Evolutionary conservation across 2,113 vertebrate species (phyloP).

Genomic region (Chaetura pelagica): DNA sequence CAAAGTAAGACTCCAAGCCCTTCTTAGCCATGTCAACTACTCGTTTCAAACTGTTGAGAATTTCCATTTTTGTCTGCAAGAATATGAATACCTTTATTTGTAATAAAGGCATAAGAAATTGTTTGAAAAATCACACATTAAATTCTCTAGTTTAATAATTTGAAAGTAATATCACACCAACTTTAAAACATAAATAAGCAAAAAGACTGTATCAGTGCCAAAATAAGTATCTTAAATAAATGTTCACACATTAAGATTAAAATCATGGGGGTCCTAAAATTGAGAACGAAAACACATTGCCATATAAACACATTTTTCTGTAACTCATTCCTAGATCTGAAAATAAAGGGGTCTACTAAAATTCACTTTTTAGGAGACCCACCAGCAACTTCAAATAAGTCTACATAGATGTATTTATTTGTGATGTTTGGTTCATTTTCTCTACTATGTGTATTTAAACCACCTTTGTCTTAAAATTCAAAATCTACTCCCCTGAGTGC

Average conservation of each 20-base stretch:
- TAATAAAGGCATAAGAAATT: not conserved
- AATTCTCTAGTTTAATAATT: not conserved
- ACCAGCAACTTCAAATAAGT: not conserved
- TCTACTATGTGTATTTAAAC: not conserved
- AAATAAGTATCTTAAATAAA: not conserved
- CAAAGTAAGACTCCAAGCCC: not conserved
- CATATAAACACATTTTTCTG: not conserved
- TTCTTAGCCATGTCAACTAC: not conserved
- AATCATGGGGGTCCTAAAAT: not conserved
- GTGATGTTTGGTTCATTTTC: not conserved
- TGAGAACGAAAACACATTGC: not conserved
- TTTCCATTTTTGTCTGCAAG: not conserved
- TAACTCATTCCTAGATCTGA: not conserved
- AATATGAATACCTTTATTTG: not conserved
- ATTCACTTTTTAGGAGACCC: not conserved
- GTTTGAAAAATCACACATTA: not conserved
- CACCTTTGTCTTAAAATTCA: not conserved
- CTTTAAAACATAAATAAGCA: not conserved
- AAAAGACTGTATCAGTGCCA: not conserved
- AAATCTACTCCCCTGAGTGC: not conserved
- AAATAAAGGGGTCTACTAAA: not conserved
- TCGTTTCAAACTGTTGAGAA: not conserved
- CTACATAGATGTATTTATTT: not conserved
- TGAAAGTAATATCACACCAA: not conserved
- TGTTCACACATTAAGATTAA: not conserved